Percentiles rank a stretch among this genome's conserved stretches.
Conservation (phyloP, 2,888 invertebrate genomes). For the Embidobia sp. region DNA sequence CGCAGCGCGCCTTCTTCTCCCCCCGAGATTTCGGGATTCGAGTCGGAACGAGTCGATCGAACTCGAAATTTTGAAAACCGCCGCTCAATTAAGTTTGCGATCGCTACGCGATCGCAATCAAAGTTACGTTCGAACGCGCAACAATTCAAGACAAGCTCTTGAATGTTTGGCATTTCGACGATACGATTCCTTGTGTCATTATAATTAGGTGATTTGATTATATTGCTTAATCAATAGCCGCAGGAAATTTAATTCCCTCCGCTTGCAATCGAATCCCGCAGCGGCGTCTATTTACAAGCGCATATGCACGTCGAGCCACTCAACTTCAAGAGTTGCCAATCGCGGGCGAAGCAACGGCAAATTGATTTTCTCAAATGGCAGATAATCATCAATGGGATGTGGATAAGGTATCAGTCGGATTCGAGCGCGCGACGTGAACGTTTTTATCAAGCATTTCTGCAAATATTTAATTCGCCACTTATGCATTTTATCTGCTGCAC, state of each 20-base stretch:
- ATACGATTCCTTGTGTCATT: not conserved
- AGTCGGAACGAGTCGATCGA: no score
- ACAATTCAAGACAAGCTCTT: not conserved
- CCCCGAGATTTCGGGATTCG: no score
- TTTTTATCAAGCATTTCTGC: constrained; percentile 28
- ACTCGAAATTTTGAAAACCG: no score
- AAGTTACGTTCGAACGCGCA: not conserved
- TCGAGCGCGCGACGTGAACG: constrained; percentile 12
- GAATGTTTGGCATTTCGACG: not conserved
- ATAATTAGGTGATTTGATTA: constrained; percentile 24
- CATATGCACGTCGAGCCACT: constrained; percentile 33
- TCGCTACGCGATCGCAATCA: no score
- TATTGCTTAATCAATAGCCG: constrained; percentile 32
- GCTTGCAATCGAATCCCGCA: constrained; percentile 23
- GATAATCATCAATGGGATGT: constrained; percentile 25
- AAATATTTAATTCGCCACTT: constrained; percentile 34
- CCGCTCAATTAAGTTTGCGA: no score
- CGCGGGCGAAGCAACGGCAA: constrained; percentile 18
- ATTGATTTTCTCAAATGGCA: constrained; percentile 40
- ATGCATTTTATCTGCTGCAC: constrained; percentile 15
- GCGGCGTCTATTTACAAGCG: constrained; percentile 26
- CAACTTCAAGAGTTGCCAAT: constrained; percentile 39
- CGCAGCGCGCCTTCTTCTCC: no score
- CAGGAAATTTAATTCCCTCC: constrained; percentile 32
- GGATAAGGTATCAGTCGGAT: constrained; percentile 29